Base-by-base conservation (phyloP, 2,888 invertebrate species). In the Lissonota sp. region DNA sequence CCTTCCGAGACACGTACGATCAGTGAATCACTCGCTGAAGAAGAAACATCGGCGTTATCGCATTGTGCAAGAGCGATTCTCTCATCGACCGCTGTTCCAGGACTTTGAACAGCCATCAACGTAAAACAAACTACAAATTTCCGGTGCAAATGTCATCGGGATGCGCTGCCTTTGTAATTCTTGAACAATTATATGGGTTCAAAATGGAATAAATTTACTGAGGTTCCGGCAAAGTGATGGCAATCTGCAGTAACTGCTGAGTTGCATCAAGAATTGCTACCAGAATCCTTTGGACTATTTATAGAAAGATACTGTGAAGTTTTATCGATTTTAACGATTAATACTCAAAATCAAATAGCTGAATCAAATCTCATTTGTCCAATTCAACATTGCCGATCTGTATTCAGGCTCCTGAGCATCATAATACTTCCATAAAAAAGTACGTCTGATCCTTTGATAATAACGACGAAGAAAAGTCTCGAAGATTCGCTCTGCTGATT, bases 1-100 rank as follows among this genome's bases (percentile, higher is more conserved):
- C 91, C 90, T 90, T 85, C 82, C 87, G 86, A 86, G 89, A 89
- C 89, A 89, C 88, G 88, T 89, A 89, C 86, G 74, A 85, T 87
- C 86, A 86, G 87, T 90, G 89, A 89, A 90, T 90, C 90, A 90
- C 87, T 83, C 85, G 83, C 84, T 79, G 62, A 71, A 78, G 63
- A 78, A 67, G 51, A 69, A 64, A 74, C 67, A 66, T 57, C 40
- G 70, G 66, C 79, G 70, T 51, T 16, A 14, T 49, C 67, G 12
- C 26, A 51, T 51, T 44, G 6, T 71, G 10, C 26, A 26, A 26
- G 26, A 26, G 1, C 26, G 26, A 26, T 26, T 1, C 26, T 26
- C 26, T 26, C 26, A 26, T 26, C 26, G 26, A 26, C 26, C 55
- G n/a, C 14, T 74, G 8, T n/a, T 10, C 60, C 26, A 49, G 26